Base-by-base conservation (phyloP, 2,797 vertebrate genomes). In the Chromobotia macracanthus region DNA sequence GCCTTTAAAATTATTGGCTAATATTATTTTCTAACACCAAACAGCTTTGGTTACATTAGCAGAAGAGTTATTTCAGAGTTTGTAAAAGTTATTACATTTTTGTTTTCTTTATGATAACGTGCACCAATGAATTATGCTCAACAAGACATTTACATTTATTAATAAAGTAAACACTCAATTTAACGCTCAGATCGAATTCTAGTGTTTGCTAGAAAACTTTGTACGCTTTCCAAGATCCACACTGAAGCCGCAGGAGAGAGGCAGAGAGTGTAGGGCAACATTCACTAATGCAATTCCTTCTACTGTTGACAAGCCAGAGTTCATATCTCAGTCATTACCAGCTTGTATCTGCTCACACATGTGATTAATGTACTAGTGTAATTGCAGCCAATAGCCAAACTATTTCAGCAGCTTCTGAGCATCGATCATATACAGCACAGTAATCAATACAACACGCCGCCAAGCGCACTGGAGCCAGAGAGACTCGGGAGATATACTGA, bases 391-490 rank as follows among this genome's bases (percentile, higher is more conserved):
- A 85, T 78, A 56, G 79, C 38, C 44, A 74, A 80, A 80, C 77
- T 85, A 82, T 85, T 85, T 84, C 79, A 80, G 61, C 31, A 5
- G 68, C 41, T 55, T 84, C 87, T 84, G 88, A 85, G 89, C 83
- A 86, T 86, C 85, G 89, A 92, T 94, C 90, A 89, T n/a, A 78
- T 38, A 10, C 75, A 9, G 6, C 60, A 25, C 56, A 19, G 69
- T 55, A 65, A 79, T 79, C 68, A 72, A 79, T 79, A 55, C 19
- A 79, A 44, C 68, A 64, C n/a, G 48, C 31, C 65, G 68, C 58
- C 77, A 79, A 64, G 48, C 19, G 28, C 28, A 61, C 56, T 13
- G 41, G 28, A 61, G 55, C 44, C 44, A 31, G 64, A 68, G 87
- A 90, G 89, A 77, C 67, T 4, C 3, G 61, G 1, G 75, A 77